Evolutionary conservation across 2,888 invertebrate species (phyloP).

Genomic region (Parnassius apollo): DNA sequence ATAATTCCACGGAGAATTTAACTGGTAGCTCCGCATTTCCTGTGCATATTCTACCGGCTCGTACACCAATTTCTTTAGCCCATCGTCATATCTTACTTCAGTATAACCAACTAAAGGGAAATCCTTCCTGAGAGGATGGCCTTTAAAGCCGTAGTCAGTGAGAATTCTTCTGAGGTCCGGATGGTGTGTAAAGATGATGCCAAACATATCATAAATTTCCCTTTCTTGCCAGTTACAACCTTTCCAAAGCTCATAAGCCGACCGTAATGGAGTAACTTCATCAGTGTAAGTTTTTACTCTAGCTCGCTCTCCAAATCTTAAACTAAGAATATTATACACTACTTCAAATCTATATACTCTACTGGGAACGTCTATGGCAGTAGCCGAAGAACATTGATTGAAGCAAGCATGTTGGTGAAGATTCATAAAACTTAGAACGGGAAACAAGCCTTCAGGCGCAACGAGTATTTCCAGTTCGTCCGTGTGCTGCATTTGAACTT

Average conservation of each 20-base stretch:
- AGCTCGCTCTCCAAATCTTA: slow-evolving; percentile 52
- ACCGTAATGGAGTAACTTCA: slow-evolving; percentile 64
- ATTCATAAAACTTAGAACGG: slow-evolving; percentile 57
- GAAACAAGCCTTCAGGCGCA: slow-evolving; percentile 61
- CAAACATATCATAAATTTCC: slow-evolving; percentile 71
- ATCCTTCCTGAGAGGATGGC: slow-evolving; percentile 72
- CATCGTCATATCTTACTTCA: slow-evolving; percentile 72
- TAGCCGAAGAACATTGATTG: slow-evolving; percentile 50
- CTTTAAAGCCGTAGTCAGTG: slow-evolving; percentile 70
- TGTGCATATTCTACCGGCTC: slow-evolving; percentile 69
- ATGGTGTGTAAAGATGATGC: slow-evolving; percentile 65
- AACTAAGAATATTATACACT: slow-evolving; percentile 54
- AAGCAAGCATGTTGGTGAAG: slow-evolving; percentile 68
- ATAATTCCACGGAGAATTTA: slow-evolving; percentile 70
- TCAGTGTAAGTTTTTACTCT: slow-evolving; percentile 69
- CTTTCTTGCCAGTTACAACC: slow-evolving; percentile 56
- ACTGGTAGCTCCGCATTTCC: slow-evolving; percentile 51
- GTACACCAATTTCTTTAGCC: slow-evolving; percentile 67
- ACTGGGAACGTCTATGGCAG: slow-evolving; percentile 67
- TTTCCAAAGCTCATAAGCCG: slow-evolving; percentile 53
- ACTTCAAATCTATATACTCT: slow-evolving; percentile 66
- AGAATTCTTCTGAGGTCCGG: slow-evolving; percentile 68
- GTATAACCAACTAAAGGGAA: slow-evolving; percentile 67
- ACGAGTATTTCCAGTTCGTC: slow-evolving; percentile 66
- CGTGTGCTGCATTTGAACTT: slow-evolving; percentile 62